These are phyloP conservation scores for Indri indri DNA, from an alignment of 2,113 vertebrate species.

Conservation along the genomic window DNA sequence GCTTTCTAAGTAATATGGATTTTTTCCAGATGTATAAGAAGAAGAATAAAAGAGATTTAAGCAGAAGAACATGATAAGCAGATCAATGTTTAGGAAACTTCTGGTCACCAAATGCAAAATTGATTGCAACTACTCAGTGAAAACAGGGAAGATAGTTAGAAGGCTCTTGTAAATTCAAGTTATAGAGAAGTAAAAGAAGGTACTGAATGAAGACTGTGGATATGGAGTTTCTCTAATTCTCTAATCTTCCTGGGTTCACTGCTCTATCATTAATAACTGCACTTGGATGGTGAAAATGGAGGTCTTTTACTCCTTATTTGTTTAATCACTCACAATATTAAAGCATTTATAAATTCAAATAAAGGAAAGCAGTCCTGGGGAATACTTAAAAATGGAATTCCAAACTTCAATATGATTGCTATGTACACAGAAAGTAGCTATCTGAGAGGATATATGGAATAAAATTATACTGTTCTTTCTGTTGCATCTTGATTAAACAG, in stretches of 20 bases:
- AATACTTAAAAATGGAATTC: neutral
- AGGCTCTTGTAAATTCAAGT: neutral
- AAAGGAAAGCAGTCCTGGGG: neutral
- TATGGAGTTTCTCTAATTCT: neutral
- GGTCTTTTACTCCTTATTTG: neutral
- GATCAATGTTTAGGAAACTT: neutral
- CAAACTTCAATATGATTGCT: neutral
- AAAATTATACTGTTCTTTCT: neutral
- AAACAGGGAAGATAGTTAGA: neutral
- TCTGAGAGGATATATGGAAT: neutral
- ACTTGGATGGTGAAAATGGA: neutral
- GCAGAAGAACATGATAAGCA: neutral
- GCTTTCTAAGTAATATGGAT: neutral
- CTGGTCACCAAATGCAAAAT: neutral
- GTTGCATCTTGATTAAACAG: neutral
- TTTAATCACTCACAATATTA: neutral
- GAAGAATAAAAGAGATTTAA: neutral
- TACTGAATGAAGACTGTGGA: neutral
- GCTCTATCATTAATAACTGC: neutral
- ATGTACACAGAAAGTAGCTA: neutral
- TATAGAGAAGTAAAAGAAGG: neutral
- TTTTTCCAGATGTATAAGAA: neutral
- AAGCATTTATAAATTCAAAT: neutral
- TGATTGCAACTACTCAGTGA: neutral
- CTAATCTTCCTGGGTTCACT: neutral